Evolutionary conservation across 2,888 invertebrate species (phyloP), one percentile per base, ranked within the genome.

Genomic region (Thalpophila matura): DNA sequence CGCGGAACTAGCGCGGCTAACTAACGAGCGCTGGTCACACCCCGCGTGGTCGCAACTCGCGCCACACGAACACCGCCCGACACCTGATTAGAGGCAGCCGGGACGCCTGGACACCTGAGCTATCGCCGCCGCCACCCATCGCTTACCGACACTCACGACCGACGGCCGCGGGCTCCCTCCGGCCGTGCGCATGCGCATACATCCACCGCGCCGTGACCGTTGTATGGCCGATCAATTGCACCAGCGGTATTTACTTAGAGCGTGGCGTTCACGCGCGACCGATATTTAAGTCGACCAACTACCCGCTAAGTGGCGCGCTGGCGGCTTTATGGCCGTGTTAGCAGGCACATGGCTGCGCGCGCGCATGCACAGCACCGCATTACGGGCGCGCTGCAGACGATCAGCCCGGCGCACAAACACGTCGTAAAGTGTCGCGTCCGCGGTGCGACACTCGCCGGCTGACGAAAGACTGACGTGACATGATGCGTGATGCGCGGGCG

Each of bases 151-250:
- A 18, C 43, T 51, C 72, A 63, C 64, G 56, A 38, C 18, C 14
- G 16, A 29, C 40, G 33, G 40, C 14, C 20, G 33, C 40, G 33
- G 40, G 27, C 31, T 26, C 20, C 26, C 22, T 7, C 18, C 29
- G n/a, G n/a, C n/a, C n/a, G n/a, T n/a, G 67, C 26, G 47, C 27
- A 22, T 27, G 51, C 26, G 45, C 59, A 47, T 68, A 57, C 46
- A 58, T 68, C 43, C 40, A 24, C 26, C 26, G 43, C n/a, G 27
- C 29, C 55, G 14, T 65, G 78, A 74, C 74, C 64, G 54, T 24
- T 54, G 74, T 47, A 61, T 64, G 37, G 74, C 50, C 58, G 45
- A 69, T 66, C 70, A 74, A 59, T 60, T 69, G 50, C 53, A 12
- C 37, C 50, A 35, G 6, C 47, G 40, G 35, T 29, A 56, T 67